These are phyloP conservation scores for Siniperca obscura DNA, from an alignment of 2,797 vertebrate species.

Conservation along the genomic window DNA sequence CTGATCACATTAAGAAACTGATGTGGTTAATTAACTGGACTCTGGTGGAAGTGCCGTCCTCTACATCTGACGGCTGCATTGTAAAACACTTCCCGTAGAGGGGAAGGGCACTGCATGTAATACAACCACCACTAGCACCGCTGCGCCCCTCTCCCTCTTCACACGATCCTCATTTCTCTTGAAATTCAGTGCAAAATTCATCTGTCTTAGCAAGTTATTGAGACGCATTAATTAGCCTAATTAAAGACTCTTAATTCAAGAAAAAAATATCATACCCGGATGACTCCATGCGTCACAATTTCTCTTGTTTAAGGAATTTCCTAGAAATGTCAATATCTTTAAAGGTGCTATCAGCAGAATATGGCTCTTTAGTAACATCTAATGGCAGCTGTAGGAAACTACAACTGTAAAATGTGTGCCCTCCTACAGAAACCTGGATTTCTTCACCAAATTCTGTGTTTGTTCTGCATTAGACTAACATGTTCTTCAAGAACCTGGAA, in stretches of 20 bases:
- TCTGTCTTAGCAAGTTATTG: slow-evolving; percentile 25
- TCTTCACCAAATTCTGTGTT: background rate
- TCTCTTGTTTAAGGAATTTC: slow-evolving; percentile 9
- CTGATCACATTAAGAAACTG: slow-evolving; percentile 99
- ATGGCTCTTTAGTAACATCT: slow-evolving; percentile 31
- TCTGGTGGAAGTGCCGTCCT: slow-evolving; percentile 90
- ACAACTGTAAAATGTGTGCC: background rate
- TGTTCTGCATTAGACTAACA: no score
- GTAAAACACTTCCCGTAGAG: slow-evolving; percentile 85
- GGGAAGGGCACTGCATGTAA: slow-evolving; percentile 68
- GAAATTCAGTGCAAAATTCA: slow-evolving; percentile 9
- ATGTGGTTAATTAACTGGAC: slow-evolving; percentile 99
- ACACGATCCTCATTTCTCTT: slow-evolving; percentile 28
- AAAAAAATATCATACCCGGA: background rate
- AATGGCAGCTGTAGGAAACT: slow-evolving; percentile 14
- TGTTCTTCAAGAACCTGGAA: background rate
- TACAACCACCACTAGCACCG: slow-evolving; percentile 49
- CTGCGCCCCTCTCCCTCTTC: background rate
- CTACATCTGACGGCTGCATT: slow-evolving; percentile 89
- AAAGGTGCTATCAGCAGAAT: background rate
- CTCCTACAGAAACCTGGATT: background rate
- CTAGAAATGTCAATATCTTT: background rate
- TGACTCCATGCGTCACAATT: background rate
- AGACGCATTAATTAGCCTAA: slow-evolving; percentile 11
- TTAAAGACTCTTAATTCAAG: slow-evolving; percentile 26